These are phyloP conservation scores for Equus przewalskii DNA, from an alignment of 2,113 vertebrate genomes.

Conservation along the genomic window DNA sequence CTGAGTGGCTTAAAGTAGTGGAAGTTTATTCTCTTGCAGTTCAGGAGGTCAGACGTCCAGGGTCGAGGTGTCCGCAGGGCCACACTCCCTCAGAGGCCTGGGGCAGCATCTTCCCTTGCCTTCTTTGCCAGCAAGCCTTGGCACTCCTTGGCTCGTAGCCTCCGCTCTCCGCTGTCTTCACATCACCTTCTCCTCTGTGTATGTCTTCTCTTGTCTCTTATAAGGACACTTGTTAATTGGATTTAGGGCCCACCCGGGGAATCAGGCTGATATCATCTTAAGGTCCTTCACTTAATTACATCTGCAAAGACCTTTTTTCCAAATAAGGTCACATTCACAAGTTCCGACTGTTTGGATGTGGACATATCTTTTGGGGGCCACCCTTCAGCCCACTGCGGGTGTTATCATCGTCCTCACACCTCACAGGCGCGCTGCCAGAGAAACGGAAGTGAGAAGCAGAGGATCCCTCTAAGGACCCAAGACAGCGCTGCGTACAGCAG, in stretches of 20 bases:
- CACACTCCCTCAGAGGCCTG: too few relatives aligned
- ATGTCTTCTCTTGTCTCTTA: not conserved
- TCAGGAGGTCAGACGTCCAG: not conserved
- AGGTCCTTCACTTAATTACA: not conserved
- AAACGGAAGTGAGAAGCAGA: not conserved
- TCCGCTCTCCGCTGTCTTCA: not conserved
- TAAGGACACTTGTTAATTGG: not conserved
- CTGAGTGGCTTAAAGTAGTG: not conserved
- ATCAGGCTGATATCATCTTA: not conserved
- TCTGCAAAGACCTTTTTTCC: not conserved
- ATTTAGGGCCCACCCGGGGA: not conserved
- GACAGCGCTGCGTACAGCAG: fast-evolving
- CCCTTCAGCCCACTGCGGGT: not conserved
- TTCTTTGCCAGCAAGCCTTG: not conserved
- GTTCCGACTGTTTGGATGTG: not conserved
- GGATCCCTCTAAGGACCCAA: not conserved
- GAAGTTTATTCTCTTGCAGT: not conserved
- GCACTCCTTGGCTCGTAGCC: not conserved
- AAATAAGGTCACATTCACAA: not conserved
- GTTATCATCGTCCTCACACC: too few relatives aligned
- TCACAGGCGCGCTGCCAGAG: not conserved
- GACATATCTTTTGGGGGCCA: not conserved
- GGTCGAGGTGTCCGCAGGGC: not conserved
- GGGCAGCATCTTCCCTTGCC: not conserved
- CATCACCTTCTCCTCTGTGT: not conserved